Evolutionary conservation across 2,113 vertebrate genomes (phyloP), one percentile per base, ranked within the genome.

Genomic region (Alethe diademata): DNA sequence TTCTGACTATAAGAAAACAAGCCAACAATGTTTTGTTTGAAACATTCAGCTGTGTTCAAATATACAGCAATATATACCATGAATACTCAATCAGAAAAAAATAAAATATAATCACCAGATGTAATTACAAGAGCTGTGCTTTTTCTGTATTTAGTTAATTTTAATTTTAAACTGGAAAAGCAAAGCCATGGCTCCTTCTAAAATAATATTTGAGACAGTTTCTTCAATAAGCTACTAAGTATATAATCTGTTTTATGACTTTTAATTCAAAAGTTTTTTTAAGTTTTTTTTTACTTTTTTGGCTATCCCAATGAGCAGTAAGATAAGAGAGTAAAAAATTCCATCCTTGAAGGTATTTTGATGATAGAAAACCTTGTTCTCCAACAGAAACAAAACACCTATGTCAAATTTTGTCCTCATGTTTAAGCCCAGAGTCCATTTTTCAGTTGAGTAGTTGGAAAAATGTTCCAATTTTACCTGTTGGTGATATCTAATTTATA

Each of bases 91-190:
- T 26, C 23, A 29, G 51, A 6, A 79, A 61, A 62, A 72, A 25
- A 51, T 3, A 14, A 65, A 71, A 50, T 16, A 54, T 14, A 51
- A 19, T 43, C 16, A 82, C 36, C 5, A 36, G 50, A 45, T 65
- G 7, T 24, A 84, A 87, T 58, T 53, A 62, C 3, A 54, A 54
- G 8, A 45, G 4, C 2, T 0, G 0, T 36, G 25, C 6, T 50
- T 86, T 73, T 76, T 58, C 62, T 60, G 18, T 57, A 19, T 47
- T 67, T 60, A 62, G 18, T 7, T 69, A 45, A 76, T 23, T 0
- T 0, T 40, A 36, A 57, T 86, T 86, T 86, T 53, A 58, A 73
- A 73, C 19, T 26, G 26, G 11, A 85, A 82, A 92, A 58, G 11
- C 23, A 91, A 71, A 91, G 9, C 20, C 24, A 71, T 14, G 64